Base-by-base conservation (phyloP, 2,888 invertebrate genomes). In the Dermolepida albohirtum region DNA sequence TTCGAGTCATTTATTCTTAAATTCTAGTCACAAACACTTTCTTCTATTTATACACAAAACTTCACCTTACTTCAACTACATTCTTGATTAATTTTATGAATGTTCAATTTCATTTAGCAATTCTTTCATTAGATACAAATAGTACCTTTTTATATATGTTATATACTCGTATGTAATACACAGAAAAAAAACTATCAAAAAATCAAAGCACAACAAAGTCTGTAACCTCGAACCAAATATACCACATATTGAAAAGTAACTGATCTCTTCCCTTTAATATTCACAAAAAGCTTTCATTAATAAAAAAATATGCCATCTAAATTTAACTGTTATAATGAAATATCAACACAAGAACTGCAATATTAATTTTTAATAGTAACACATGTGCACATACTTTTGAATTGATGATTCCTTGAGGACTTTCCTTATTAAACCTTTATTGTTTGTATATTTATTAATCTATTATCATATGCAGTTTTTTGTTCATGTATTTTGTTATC, bases 161-260 rank as follows among this genome's bases (percentile, higher is more conserved):
- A 34, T 34, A 34, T 34, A 34, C 34, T 34, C 34, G 34, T 43
- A 57, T 22, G n/a, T 57, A 57, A 43, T 29, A 43, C 22, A 29
- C 34, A 52, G n/a, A 41, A 55, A n/a, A n/a, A n/a, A 43, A 43
- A 44, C 41, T 57, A 57, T 57, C 55, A 41, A 57, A 43, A 57
- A 57, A 22, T 52, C n/a, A 11, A 57, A 57, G 57, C 57, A 57
- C 57, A 57, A 43, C 41, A 57, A 57, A 57, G 43, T 57, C 39
- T 57, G 57, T 44, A 57, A 57, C 27, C 41, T 57, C 41, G 22
- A 43, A 57, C 43, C 57, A 44, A 41, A 27, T 22, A 55, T 22
- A 14, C 39, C 55, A 55, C 39, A 17, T 43, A 43, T 54, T 8
- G 43, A 43, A 27, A 57, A 44, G n/a, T 57, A 57, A 43, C 57